phyloP scores from a whole-genome alignment of 35 echinoderm and acorn worm species.

The Chiridota heheva region DNA sequence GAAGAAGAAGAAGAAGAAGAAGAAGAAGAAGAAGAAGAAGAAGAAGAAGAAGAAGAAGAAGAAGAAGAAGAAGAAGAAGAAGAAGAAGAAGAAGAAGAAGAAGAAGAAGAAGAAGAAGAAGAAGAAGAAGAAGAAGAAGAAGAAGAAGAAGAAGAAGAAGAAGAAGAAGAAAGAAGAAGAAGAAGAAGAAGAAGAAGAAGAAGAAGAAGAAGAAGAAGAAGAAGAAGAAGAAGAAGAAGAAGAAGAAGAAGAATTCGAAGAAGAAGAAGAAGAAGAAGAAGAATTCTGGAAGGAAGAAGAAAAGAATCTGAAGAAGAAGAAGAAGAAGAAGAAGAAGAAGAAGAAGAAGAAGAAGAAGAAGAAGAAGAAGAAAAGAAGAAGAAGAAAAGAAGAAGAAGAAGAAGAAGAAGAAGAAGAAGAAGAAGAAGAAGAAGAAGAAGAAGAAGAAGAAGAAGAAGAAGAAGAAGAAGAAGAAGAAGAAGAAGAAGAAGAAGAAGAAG shows the following conservation, averaged over 20 bases:
- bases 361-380: too few relatives aligned
- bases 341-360: neutral
- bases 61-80: slow-evolving; percentile 17
- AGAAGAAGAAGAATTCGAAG: too few relatives aligned
- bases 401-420: too few relatives aligned
- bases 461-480: too few relatives aligned
- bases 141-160: slow-evolving; percentile 20
- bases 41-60: slow-evolving; percentile 21
- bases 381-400: too few relatives aligned
- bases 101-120: slow-evolving; percentile 21
- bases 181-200: neutral
- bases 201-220: neutral
- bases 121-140: slow-evolving; percentile 10
- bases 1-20: too few relatives aligned
- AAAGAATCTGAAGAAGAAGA: too few relatives aligned
- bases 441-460: too few relatives aligned
- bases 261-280: too few relatives aligned
- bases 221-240: neutral
- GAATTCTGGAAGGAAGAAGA: neutral
- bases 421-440: too few relatives aligned
- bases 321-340: neutral
- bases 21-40: slow-evolving; percentile 2
- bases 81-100: slow-evolving; percentile 24
- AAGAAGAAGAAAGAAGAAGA: slow-evolving; percentile 6
- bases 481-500: too few relatives aligned